Evolutionary conservation across 2,797 vertebrate genomes (phyloP), one percentile per base, ranked within the genome.

Genomic region (Pseudopleuronectes americanus): DNA sequence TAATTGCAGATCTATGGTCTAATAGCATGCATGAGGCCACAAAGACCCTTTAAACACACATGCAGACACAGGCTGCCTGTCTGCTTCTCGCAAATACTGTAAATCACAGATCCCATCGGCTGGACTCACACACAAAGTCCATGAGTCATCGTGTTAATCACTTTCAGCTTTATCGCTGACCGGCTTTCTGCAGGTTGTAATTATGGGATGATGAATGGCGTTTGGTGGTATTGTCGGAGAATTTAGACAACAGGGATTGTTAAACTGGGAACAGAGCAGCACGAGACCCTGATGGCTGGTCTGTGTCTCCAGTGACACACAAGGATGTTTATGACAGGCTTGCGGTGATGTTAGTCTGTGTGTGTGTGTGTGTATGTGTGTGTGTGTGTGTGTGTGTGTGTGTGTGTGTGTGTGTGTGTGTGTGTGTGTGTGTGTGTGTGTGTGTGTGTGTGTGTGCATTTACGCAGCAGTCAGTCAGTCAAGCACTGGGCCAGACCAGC

Each of bases 401-500:
- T 66, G 55, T 53, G 36, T 54, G 52, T 66, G 55, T 36, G 57
- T 26, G 38, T 17, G 36, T 59, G 47, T 33, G 45, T 51, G 47
- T 49, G 26, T 33, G 19, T 33, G 60, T 53, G 36, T 55, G 52
- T 66, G 55, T 53, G 36, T 54, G 52, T 66, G 55, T 36, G 57
- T 26, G 38, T 17, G 36, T 59, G 47, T 33, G 45, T 51, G 47
- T 49, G 26, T 33, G 19, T 33, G 60, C 54, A 54, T 78, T 78
- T 82, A 87, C 43, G 9, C 74, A 77, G 79, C 73, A 82, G 77
- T 69, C 78, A 82, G 67, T 72, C 84, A 80, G 77, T 64, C 74
- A 76, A 58, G 67, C 64, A 64, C 54, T 41, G 22, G 26, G 56
- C 43, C 21, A 16, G 67, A 43, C 16, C 38, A 21, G 71, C 38